These are phyloP conservation scores for Busseola fusca DNA, from an alignment of 2,888 invertebrate species.

Conservation along the genomic window DNA sequence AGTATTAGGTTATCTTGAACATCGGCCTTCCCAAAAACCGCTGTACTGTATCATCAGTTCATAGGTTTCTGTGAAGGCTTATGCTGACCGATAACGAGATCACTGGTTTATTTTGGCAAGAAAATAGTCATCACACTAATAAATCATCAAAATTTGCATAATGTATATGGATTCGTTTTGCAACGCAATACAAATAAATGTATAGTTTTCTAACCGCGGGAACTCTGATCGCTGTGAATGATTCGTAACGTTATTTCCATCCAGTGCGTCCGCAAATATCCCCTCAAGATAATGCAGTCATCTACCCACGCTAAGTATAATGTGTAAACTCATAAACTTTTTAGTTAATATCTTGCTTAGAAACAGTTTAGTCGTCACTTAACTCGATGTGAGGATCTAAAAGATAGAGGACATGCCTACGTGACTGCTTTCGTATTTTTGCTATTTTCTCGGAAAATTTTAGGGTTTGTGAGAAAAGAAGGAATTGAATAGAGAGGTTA, in stretches of 20 bases:
- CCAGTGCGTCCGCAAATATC: constrained; percentile 23
- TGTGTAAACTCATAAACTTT: constrained; percentile 40
- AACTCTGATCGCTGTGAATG: background rate
- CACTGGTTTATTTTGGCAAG: too few relatives aligned
- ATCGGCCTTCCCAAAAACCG: background rate
- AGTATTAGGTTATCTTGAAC: background rate
- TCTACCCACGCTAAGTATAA: constrained; percentile 15
- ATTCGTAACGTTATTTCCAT: background rate
- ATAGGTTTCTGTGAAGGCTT: too few relatives aligned
- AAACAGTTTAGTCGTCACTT: constrained; percentile 41
- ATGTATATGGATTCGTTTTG: background rate
- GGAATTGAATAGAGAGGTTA: constrained; percentile 42
- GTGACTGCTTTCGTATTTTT: constrained; percentile 41
- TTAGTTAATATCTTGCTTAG: constrained; percentile 42
- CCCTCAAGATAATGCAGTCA: constrained; percentile 25
- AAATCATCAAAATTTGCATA: too few relatives aligned
- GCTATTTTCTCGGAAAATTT: constrained; percentile 31
- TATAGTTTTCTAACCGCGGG: background rate
- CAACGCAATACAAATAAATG: background rate
- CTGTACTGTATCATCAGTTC: too few relatives aligned
- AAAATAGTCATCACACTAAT: too few relatives aligned
- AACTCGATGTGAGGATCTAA: constrained; percentile 34
- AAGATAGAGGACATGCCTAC: constrained; percentile 26
- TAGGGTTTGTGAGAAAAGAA: constrained; percentile 22
- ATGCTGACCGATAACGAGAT: too few relatives aligned